Conservation (phyloP, 2,888 invertebrate genomes). For the Azorinus chamasolen region DNA sequence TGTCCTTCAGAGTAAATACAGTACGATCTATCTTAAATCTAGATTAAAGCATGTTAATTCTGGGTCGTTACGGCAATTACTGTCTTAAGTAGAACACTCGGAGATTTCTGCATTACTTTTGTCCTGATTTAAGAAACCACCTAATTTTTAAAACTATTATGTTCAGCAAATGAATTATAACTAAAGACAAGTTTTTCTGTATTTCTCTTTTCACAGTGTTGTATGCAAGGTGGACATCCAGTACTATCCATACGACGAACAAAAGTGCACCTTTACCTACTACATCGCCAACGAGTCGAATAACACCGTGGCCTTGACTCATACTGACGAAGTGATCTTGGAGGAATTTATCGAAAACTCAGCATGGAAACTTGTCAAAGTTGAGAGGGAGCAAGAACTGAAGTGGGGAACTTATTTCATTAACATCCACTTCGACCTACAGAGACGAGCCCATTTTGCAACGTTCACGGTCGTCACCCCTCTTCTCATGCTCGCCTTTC, state of each 20-base stretch:
- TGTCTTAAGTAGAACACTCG: too few relatives aligned
- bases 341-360: constrained; percentile 55
- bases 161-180: too few relatives aligned
- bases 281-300: constrained; percentile 54
- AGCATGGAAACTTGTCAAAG: constrained; percentile 39
- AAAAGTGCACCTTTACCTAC: constrained; percentile 48
- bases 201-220: constrained; percentile 24
- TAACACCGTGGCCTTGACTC: constrained; percentile 28
- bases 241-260: constrained; percentile 61
- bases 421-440: constrained; percentile 38
- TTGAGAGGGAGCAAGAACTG: constrained; percentile 9
- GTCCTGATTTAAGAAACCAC: too few relatives aligned
- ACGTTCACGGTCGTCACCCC: constrained; percentile 56
- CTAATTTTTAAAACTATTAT: too few relatives aligned
- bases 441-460: constrained; percentile 49
- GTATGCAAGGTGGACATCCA: constrained; percentile 57
- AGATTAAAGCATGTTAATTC: too few relatives aligned
- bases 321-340: constrained; percentile 23
- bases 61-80: too few relatives aligned
- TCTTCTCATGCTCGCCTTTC: constrained; percentile 21
- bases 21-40: too few relatives aligned
- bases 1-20: too few relatives aligned
- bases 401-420: constrained; percentile 39
- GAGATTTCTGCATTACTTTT: too few relatives aligned
- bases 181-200: neutral